Percentiles rank a stretch among this genome's conserved stretches.
Evolutionary conservation across 2,113 vertebrate genomes (phyloP).

Genomic region (Sterna hirundo): DNA sequence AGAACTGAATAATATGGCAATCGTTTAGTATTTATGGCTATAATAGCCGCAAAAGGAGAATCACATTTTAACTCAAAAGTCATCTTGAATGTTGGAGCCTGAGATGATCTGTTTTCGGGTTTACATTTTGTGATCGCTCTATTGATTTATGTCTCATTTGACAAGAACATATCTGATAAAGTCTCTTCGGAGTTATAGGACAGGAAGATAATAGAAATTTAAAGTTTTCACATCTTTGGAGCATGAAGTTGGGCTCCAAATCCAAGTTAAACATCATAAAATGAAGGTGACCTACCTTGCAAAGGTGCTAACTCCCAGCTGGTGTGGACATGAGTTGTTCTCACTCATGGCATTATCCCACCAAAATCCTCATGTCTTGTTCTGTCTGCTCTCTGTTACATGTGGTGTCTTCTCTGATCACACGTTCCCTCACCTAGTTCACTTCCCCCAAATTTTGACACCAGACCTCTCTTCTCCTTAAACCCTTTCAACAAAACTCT

Average conservation of each 20-base stretch:
- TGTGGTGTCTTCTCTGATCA: background rate
- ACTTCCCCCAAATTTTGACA: background rate
- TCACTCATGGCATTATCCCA: background rate
- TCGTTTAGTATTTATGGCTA: background rate
- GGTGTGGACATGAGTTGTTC: background rate
- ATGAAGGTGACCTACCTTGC: background rate
- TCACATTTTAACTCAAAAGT: background rate
- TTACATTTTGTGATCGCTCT: background rate
- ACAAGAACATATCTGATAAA: background rate
- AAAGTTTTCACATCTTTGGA: background rate
- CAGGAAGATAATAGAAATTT: background rate
- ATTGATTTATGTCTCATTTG: background rate
- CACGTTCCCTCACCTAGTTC: background rate
- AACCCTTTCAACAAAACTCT: background rate
- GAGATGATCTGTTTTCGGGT: background rate
- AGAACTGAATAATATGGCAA: background rate
- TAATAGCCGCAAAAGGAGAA: background rate
- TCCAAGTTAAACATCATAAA: background rate
- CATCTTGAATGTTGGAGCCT: background rate
- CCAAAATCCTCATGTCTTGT: background rate
- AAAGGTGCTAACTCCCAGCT: background rate
- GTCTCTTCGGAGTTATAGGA: background rate
- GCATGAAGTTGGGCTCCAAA: background rate
- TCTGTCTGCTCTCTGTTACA: background rate
- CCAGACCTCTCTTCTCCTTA: background rate